Evolutionary conservation across 2,797 vertebrate species (phyloP), one percentile per base, ranked within the genome.

Genomic region (Chloroceryle amazona): DNA sequence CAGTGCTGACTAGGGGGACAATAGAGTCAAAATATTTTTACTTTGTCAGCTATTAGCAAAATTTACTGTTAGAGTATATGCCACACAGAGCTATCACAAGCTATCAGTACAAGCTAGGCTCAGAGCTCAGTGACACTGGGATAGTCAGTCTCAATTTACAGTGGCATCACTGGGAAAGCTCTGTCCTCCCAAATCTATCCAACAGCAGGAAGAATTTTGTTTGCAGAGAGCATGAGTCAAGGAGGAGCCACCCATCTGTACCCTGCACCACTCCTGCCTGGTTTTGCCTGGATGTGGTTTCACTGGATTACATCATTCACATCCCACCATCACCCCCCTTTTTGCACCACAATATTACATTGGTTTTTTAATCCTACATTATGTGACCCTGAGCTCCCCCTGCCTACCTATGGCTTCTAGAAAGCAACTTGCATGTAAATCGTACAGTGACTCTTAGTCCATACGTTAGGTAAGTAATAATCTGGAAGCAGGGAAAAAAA

Each of bases 361-460:
- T 93, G 96, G 97, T 90, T 97, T 97, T 89, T 97, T 96, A 96
- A 94, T 91, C 74, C 82, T 93, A 76, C 70, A 60, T 96, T 91
- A 92, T 95, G 92, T 70, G 57, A 93, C 44, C 55, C 35, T 41
- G 86, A 97, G 94, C 89, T 92, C 86, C 92, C 93, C 92, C 93
- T 93, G 81, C 94, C 97, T 76, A 95, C 10, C 19, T 51, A 28
- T 29, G 65, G 94, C 82, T 97, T 89, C 96, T 88, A 96, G 95
- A 94, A 96, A 95, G 71, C 67, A 81, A 97, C 81, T 90, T 78
- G 39, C 46, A 84, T 46, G 41, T 82, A 96, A 96, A 92, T 52
- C 70, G 86, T 46, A 37, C 37, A 92, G 79, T n/a, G 72, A 68
- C 57, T 73, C 79, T 71, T 73, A 93, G 60, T 72, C 54, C 66